Evolutionary conservation across 2,888 invertebrate genomes (phyloP), one percentile per base, ranked within the genome.

Genomic region (Alsophila aescularia): DNA sequence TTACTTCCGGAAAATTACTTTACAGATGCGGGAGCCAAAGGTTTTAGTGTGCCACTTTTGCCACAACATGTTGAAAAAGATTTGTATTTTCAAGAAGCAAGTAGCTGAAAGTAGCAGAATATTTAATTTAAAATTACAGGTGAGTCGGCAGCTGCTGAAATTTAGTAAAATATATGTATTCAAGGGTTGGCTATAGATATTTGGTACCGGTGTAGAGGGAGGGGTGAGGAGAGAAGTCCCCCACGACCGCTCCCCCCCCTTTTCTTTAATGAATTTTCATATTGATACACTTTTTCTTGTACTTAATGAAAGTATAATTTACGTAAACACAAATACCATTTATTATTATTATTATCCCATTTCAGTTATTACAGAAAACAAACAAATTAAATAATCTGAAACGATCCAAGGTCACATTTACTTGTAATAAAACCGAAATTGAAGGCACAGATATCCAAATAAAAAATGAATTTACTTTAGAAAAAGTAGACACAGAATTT

Each of bases 11-110:
- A 24, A 5, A 1, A 24, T 24, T 2, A 1, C 8, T 24, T 24
- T 75, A 66, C 57, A 85, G 85, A 37, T 77, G 18, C 63, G 75
- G 5, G 56, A 61, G 24, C 34, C 65, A 8, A 64, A 58, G 1
- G 13, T 10, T 13, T 42, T 71, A 6, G 66, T 85, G 0, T 89
- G 89, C 39, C 6, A 57, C 0, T 4, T 57, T 2, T 89, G 89
- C 29, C 89, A 89, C 52, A 63, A 42, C 9, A 70, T 77, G 43
- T 54, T 87, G 10, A 73, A 68, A 12, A 83, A 82, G 54, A 77
- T 85, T 10, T 70, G 78, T 0, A 6, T 48, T 0, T 89, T 89
- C 39, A 76, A 69, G 36, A 52, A 56, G 0, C 81, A 83, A 62
- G 75, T 83, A 0, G 67, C 75, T 50, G 64, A 77, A 0, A 79